Percentiles rank a stretch among this genome's conserved stretches.
Evolutionary conservation across 2,113 vertebrate species (phyloP).

Genomic region (Chascanopsetta lugubris): DNA sequence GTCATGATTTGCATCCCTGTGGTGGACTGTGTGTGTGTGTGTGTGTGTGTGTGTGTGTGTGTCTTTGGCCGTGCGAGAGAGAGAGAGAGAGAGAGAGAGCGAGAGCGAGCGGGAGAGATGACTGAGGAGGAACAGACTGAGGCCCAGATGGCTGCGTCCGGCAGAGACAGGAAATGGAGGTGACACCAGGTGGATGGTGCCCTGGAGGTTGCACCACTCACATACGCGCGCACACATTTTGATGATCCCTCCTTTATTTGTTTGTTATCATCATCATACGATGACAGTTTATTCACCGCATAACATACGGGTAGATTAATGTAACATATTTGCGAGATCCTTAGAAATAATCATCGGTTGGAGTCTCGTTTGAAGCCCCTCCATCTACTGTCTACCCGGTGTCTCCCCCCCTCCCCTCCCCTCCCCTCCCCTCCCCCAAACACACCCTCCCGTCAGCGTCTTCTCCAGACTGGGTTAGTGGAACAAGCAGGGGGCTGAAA

Average conservation of each 20-base stretch:
- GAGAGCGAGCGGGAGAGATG: constrained; percentile 6
- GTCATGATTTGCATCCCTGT: constrained; percentile 53
- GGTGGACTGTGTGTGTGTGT: constrained; percentile 26
- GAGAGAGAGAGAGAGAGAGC: too few relatives aligned
- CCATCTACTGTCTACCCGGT: background rate
- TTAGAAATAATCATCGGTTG: background rate
- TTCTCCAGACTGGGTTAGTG: constrained; percentile 56
- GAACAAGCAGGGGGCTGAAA: constrained; percentile 46
- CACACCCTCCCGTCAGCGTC: background rate
- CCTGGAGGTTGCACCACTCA: constrained; percentile 35
- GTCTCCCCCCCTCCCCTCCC: constrained; percentile 6
- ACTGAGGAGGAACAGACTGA: constrained; percentile 74
- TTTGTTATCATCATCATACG: background rate
- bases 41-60: constrained; percentile 29
- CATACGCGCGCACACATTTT: constrained; percentile 3
- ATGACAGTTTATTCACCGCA: background rate
- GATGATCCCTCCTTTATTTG: background rate
- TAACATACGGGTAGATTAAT: background rate
- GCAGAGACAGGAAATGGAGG: constrained; percentile 74
- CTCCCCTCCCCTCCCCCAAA: constrained; percentile 1
- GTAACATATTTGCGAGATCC: background rate
- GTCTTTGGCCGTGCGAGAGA: too few relatives aligned
- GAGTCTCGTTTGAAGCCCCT: constrained; percentile 11
- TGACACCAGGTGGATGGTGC: constrained; percentile 69
- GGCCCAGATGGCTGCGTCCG: constrained; percentile 79